Percentiles rank a stretch among this genome's conserved stretches.
These are phyloP conservation scores for Gyps fulvus DNA, from an alignment of 2,113 vertebrate genomes.

Conservation along the genomic window DNA sequence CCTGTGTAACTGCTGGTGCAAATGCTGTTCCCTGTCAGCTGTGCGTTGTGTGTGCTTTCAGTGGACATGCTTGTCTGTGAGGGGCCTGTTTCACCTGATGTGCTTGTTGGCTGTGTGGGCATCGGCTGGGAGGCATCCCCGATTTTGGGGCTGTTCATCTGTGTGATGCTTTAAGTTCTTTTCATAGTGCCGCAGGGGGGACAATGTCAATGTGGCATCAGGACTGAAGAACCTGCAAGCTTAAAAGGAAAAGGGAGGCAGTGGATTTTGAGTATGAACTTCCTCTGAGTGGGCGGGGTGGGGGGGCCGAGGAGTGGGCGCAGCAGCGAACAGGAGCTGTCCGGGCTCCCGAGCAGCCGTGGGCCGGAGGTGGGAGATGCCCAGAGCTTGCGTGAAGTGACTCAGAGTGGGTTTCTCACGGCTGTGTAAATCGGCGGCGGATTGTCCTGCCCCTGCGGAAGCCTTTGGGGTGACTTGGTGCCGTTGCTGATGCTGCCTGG, in stretches of 20 bases:
- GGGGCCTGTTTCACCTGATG: neutral
- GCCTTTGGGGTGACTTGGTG: neutral
- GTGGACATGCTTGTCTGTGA: accelerated
- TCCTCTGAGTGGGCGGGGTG: accelerated
- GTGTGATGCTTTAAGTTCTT: neutral
- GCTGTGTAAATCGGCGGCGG: accelerated
- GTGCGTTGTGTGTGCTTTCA: neutral
- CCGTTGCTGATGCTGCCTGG: neutral
- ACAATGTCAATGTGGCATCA: accelerated
- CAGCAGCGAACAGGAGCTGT: neutral
- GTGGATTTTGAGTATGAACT: accelerated
- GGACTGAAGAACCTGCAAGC: neutral
- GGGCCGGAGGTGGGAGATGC: neutral
- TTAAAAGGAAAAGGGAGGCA: neutral
- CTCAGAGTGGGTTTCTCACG: neutral
- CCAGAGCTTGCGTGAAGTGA: neutral
- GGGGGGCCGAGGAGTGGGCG: too few relatives aligned
- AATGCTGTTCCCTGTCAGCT: neutral
- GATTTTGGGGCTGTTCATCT: accelerated
- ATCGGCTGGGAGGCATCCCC: accelerated
- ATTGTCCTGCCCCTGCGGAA: too few relatives aligned
- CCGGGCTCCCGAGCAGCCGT: neutral
- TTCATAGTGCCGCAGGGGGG: too few relatives aligned
- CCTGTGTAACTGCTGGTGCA: neutral
- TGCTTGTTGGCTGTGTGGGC: accelerated